These are phyloP conservation scores for Anas flavirostris DNA, from an alignment of 2,797 vertebrate species.

Conservation along the genomic window DNA sequence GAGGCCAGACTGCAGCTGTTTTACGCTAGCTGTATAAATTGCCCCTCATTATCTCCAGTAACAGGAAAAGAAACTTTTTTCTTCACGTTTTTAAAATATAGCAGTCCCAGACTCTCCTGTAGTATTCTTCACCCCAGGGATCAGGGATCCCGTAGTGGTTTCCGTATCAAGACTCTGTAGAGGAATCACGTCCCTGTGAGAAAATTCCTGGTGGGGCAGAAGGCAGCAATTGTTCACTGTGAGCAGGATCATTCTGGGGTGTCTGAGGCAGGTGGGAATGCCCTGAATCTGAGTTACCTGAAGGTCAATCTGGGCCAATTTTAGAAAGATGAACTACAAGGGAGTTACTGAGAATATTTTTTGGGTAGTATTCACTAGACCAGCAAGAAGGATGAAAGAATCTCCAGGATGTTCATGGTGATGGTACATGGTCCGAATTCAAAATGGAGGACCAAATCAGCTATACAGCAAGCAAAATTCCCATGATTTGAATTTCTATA, in stretches of 20 bases:
- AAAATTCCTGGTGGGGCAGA: background rate
- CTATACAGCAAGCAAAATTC: background rate
- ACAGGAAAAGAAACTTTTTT: background rate
- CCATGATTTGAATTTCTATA: background rate
- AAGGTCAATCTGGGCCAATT: background rate
- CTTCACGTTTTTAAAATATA: background rate
- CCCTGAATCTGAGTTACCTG: background rate
- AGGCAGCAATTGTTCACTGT: background rate
- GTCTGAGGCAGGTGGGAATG: background rate
- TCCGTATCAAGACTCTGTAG: background rate
- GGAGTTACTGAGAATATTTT: background rate
- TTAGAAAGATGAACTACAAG: background rate
- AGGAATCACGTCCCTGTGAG: background rate
- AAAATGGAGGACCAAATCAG: background rate
- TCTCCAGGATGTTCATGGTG: fast-evolving
- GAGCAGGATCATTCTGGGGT: fast-evolving
- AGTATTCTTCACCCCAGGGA: background rate
- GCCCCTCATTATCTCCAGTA: background rate
- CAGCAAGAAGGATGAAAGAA: background rate
- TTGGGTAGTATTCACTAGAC: background rate
- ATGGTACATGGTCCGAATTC: background rate
- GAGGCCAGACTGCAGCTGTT: background rate
- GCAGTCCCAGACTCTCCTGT: background rate
- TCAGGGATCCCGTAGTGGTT: background rate
- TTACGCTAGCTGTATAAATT: background rate